Evolutionary conservation across 1,140 invertebrate species (phyloP).

Genomic region (Megalopta genalis): DNA sequence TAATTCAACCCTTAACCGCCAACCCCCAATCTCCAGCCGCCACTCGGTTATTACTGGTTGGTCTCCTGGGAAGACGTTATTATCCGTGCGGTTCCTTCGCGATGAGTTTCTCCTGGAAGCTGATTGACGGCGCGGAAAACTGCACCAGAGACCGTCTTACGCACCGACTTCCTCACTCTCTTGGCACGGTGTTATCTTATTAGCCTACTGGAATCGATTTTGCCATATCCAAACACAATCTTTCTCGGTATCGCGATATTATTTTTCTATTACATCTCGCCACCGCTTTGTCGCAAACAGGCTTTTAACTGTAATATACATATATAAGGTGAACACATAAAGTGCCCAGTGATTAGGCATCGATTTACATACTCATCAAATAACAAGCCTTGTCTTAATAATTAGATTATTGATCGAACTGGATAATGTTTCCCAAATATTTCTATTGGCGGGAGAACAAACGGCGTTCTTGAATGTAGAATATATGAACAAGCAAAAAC

Average conservation of each 20-base stretch:
- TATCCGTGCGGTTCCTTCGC: constrained; percentile 63
- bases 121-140: constrained; percentile 67
- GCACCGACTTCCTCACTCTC: constrained; percentile 23
- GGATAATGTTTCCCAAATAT: too few species aligned
- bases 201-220: constrained; percentile 7
- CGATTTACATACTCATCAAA: too few species aligned
- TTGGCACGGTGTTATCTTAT: constrained; percentile 37
- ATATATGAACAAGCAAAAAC: too few species aligned
- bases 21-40: constrained; percentile 64
- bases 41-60: constrained; percentile 67
- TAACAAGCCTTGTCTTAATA: too few species aligned
- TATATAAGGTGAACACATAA: too few species aligned
- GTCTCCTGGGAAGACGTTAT: constrained; percentile 67
- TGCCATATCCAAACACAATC: not conserved
- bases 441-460: too few species aligned
- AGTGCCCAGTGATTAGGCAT: too few species aligned
- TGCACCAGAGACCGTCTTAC: constrained; percentile 36
- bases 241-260: not conserved
- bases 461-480: too few species aligned
- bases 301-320: too few species aligned
- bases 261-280: not conserved
- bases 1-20: constrained; percentile 60
- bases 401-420: too few species aligned
- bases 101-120: constrained; percentile 63
- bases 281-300: not conserved